Base-by-base conservation (phyloP, 2,797 vertebrate genomes). In the Tapera naevia region DNA sequence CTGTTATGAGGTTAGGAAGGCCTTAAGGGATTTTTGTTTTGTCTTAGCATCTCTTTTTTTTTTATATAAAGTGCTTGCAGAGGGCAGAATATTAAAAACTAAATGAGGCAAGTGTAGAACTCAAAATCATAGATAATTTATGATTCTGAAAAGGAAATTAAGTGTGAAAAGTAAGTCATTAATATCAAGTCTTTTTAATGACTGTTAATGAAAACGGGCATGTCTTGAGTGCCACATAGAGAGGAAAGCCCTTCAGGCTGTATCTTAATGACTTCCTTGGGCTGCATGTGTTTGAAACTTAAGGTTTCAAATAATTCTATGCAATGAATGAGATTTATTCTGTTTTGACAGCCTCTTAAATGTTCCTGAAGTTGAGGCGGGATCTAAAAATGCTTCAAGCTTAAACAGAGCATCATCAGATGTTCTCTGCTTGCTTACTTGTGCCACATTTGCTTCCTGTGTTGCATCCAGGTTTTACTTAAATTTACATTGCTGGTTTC, bases 111-210 rank as follows among this genome's bases (percentile, higher is more conserved):
- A 94, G 19, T 16, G 6, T 33, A 75, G 43, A 88, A 56, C 17
- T 66, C 58, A 69, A 39, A 80, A 75, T 1, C 30, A 28, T 27
- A 85, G 60, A 62, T 70, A 69, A 92, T 41, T 78, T 80, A 89
- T 79, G 54, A 65, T 62, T 83, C 51, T 75, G 66, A 75, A 56
- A 81, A 66, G 58, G 51, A 90, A 94, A 95, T 88, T 90, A 88
- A 86, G 78, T 88, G 32, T 85, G 50, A 84, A 61, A 88, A 94
- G 37, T 46, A 37, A 54, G 37, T 67, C 45, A 45, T 91, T 90
- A 93, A 80, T 94, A 96, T 60, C 21, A 82, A 93, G 33, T 51
- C 60, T 57, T 90, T 91, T 91, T 87, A 90, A 93, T 91, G 83
- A 66, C 7, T 3, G 1, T 53, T 94, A 93, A 82, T 85, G 88